phyloP scores from a whole-genome alignment of 2,797 vertebrate species.

The Acanthopagrus latus region DNA sequence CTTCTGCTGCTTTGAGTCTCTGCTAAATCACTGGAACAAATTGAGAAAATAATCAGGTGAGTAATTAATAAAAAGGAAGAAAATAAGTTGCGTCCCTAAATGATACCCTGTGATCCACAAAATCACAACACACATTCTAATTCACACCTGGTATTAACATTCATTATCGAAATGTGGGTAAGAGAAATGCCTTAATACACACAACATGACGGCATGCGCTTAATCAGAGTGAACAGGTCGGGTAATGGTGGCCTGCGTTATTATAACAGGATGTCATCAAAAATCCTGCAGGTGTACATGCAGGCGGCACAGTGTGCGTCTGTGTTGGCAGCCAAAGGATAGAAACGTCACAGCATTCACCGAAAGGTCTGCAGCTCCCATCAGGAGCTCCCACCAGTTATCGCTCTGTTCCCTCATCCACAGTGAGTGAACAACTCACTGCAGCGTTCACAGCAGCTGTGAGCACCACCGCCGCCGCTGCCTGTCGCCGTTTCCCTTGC shows the following conservation, averaged over 20 bases:
- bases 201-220: neutral
- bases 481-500: slow-evolving; percentile 36
- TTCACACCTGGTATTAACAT: neutral
- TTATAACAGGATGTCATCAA: slow-evolving; percentile 7
- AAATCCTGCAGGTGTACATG: slow-evolving; percentile 13
- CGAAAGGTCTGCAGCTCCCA: slow-evolving; percentile 51
- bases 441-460: slow-evolving; percentile 55
- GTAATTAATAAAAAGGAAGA: slow-evolving; percentile 1
- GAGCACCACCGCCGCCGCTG: slow-evolving; percentile 24
- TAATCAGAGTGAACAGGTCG: slow-evolving; percentile 2
- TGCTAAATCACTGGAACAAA: neutral
- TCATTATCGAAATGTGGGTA: slow-evolving; percentile 8
- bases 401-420: slow-evolving; percentile 49
- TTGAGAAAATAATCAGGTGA: neutral
- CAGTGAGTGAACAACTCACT: slow-evolving; percentile 46
- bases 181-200: neutral
- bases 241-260: neutral
- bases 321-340: slow-evolving; percentile 40
- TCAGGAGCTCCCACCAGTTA: slow-evolving; percentile 59
- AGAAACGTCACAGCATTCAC: slow-evolving; percentile 43
- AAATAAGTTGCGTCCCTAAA: neutral
- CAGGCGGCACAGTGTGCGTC: neutral
- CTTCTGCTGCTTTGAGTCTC: neutral
- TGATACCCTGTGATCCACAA: neutral
- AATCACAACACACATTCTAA: neutral